Base-by-base conservation (phyloP, 2,113 vertebrate genomes). In the Xenopus borealis region DNA sequence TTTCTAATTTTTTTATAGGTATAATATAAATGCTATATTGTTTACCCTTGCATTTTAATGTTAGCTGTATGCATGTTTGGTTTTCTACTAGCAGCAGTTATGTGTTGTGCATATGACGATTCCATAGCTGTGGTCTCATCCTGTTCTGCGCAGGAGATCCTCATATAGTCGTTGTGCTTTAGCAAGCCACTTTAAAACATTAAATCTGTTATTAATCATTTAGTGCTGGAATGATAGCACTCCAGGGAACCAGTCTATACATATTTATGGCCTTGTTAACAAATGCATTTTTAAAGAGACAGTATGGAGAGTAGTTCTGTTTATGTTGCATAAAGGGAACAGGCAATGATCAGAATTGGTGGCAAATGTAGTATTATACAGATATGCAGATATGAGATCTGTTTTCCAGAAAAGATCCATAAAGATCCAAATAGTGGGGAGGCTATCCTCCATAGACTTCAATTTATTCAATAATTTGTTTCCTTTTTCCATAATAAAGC, bases 121-220 rank as follows among this genome's bases (percentile, higher is more conserved):
- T 27, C 17, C 44, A 13, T 46, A 12, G 23, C 20, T 62, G 44
- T 10, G 75, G 78, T 81, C 81, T 79, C 20, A 53, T 69, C 52
- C 47, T 10, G 5, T 69, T 30, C 82, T 72, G 10, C 78, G 73
- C 17, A 83, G 82, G 81, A 83, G 81, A 88, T 85, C 80, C 82
- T 82, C 80, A 87, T 82, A 83, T 83, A 89, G 85, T 86, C 84
- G 85, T 0, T 7, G 86, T 90, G 82, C 76, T 75, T 75, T 87
- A 83, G 87, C 33, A 89, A 89, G 87, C 86, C 88, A 87, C 89
- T 84, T 84, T 83, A 83, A 91, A 86, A 79, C 84, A 84, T 91
- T 91, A 92, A 89, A 92, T 91, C 87, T 90, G 92, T 93, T 93
- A 91, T 92, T 92, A 89, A 93, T 91, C 89, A 89, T 77, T 79